These are phyloP conservation scores for Mesocentrotus franciscanus DNA, from an alignment of 53 echinoderm and acorn worm species.

Conservation along the genomic window DNA sequence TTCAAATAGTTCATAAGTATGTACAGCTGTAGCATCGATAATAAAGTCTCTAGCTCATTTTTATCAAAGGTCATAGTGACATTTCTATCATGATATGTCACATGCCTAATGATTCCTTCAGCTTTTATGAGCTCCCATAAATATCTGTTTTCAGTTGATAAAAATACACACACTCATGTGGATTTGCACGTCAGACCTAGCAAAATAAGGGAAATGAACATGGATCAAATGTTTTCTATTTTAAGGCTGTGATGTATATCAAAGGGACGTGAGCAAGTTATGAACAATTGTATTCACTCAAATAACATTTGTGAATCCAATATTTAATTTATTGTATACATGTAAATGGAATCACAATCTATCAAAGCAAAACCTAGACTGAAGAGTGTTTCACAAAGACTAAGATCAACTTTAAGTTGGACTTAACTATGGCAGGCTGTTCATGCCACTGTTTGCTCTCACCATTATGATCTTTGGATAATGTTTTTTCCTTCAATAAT, in stretches of 20 bases:
- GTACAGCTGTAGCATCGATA: background rate
- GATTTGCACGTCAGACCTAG: background rate
- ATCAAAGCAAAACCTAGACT: too few relatives aligned
- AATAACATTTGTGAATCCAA: too few relatives aligned
- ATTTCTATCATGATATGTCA: background rate
- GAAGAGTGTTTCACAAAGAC: too few relatives aligned
- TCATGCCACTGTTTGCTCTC: too few relatives aligned
- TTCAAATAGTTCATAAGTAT: background rate
- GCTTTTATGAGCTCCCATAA: background rate
- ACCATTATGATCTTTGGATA: too few relatives aligned
- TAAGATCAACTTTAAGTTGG: too few relatives aligned
- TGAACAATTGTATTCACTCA: too few relatives aligned
- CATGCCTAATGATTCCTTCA: background rate
- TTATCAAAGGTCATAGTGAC: background rate
- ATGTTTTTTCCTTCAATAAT: too few relatives aligned
- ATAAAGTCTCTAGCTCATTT: background rate
- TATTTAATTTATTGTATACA: too few relatives aligned
- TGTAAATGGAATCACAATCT: too few relatives aligned
- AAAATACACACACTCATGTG: background rate
- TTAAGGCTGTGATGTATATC: background rate
- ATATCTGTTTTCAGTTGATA: background rate
- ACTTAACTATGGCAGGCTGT: too few relatives aligned
- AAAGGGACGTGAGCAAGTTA: background rate
- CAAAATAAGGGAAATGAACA: background rate
- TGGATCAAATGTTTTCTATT: background rate